Conservation (phyloP, 2,797 vertebrate species). For the Poeciliopsis turneri region DNA sequence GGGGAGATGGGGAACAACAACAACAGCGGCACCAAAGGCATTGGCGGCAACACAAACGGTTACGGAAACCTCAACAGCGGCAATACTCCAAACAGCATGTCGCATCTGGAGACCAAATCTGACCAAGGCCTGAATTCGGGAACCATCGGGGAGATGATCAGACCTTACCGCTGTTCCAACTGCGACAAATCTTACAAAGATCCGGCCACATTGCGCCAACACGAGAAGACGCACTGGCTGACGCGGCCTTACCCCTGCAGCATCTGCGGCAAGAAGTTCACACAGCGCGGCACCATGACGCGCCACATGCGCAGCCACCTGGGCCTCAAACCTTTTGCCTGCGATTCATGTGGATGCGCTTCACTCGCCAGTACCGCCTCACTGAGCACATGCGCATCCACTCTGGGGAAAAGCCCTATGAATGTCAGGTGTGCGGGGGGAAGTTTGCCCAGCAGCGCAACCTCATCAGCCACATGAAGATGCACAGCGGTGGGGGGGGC, state of each 20-base stretch:
- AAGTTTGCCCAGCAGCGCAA: constrained; percentile 99
- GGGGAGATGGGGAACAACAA: constrained; percentile 79
- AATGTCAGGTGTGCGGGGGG: constrained; percentile 97
- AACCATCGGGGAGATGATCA: constrained; percentile 88
- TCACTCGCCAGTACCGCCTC: constrained; percentile 98
- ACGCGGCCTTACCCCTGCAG: constrained; percentile 98
- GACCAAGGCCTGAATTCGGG: constrained; percentile 82
- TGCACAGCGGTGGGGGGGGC: constrained; percentile 90
- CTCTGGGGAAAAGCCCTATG: constrained; percentile 98
- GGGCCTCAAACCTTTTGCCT: constrained; percentile 97
- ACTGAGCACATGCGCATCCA: constrained; percentile 99
- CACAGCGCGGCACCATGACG: constrained; percentile 98
- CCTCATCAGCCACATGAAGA: constrained; percentile 99
- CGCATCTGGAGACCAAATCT: constrained; percentile 80
- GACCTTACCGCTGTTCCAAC: constrained; percentile 94
- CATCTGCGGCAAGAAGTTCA: constrained; percentile 99
- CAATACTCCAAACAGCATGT: constrained; percentile 77
- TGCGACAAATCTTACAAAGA: constrained; percentile 99
- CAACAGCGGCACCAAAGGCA: constrained; percentile 75
- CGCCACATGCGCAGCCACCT: constrained; percentile 99
- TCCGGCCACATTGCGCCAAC: constrained; percentile 95
- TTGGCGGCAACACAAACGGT: constrained; percentile 67
- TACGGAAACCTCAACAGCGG: constrained; percentile 77
- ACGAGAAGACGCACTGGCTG: constrained; percentile 99
- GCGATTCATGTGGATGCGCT: constrained; percentile 98